Conservation (phyloP, 2,888 invertebrate genomes). For the Drosophila nigricruria region DNA sequence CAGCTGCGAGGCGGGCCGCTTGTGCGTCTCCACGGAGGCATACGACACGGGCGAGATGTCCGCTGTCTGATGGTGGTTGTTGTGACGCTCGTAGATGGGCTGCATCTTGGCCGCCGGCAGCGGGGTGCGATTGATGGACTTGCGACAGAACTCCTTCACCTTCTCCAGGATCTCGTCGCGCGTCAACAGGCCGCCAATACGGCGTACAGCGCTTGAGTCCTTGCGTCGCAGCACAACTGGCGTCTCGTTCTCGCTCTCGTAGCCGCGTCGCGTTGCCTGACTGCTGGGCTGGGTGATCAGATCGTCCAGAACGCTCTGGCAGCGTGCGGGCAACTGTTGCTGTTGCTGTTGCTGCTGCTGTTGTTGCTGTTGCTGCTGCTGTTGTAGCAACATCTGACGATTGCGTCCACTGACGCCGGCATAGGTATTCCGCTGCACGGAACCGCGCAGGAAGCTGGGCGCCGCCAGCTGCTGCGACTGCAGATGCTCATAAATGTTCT, state of each 20-base stretch:
- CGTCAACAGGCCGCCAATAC: slow-evolving; percentile 77
- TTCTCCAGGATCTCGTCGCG: slow-evolving; percentile 84
- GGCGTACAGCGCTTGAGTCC: slow-evolving; percentile 44
- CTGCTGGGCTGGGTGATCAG: slow-evolving; percentile 52
- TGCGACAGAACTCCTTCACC: slow-evolving; percentile 85
- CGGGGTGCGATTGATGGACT: slow-evolving; percentile 83
- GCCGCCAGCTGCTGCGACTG: slow-evolving; percentile 40
- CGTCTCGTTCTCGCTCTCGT: slow-evolving; percentile 76
- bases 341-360: slow-evolving; percentile 20
- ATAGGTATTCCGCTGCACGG: slow-evolving; percentile 83
- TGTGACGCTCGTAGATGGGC: slow-evolving; percentile 65
- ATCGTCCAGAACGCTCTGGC: slow-evolving; percentile 84
- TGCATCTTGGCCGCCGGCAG: slow-evolving; percentile 62
- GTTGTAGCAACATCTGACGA: slow-evolving; percentile 67
- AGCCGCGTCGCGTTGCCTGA: slow-evolving; percentile 52
- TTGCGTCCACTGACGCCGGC: slow-evolving; percentile 76
- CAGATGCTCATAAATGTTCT: slow-evolving; percentile 82
- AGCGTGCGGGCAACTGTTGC: slow-evolving; percentile 70
- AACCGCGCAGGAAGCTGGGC: slow-evolving; percentile 79
- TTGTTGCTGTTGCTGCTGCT: slow-evolving; percentile 11
- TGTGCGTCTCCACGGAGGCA: slow-evolving; percentile 82
- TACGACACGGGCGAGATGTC: slow-evolving; percentile 84
- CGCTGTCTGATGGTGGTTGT: slow-evolving; percentile 37
- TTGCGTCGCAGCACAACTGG: slow-evolving; percentile 73
- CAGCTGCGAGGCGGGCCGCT: slow-evolving; percentile 69